Conservation (phyloP, 1,140 invertebrate species). For the Pogonomyrmex californicus region DNA sequence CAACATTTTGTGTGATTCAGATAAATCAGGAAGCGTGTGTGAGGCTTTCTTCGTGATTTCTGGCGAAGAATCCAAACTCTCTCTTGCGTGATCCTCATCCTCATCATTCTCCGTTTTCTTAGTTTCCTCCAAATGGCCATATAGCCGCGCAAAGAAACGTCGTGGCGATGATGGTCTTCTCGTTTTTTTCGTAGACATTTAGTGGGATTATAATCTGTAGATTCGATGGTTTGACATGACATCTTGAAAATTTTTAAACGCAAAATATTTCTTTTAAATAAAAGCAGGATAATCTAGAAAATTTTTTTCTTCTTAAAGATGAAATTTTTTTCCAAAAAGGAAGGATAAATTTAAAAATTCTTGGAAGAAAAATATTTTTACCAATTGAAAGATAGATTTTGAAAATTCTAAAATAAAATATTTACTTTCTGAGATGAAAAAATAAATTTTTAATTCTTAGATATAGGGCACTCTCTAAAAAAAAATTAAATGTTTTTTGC, state of each 20-base stretch:
- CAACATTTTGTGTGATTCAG: constrained; percentile 33
- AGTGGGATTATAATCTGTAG: neutral
- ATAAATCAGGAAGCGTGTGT: constrained; percentile 17
- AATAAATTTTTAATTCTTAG: neutral
- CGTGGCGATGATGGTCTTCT: constrained; percentile 89
- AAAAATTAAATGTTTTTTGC: neutral
- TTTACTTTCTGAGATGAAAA: neutral
- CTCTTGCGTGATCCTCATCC: constrained; percentile 55
- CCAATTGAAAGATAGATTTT: neutral
- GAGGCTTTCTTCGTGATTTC: constrained; percentile 30
- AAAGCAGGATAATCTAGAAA: neutral
- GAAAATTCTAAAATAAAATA: neutral
- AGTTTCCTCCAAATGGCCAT: constrained; percentile 88
- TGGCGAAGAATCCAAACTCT: constrained; percentile 47
- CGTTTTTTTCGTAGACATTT: constrained; percentile 79
- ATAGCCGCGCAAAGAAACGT: constrained; percentile 90
- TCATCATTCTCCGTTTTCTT: constrained; percentile 72
- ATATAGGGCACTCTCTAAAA: neutral
- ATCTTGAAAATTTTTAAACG: neutral
- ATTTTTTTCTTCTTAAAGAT: neutral
- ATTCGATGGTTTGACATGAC: neutral
- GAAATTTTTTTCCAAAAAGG: neutral
- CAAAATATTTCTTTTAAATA: neutral
- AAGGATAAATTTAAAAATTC: neutral
- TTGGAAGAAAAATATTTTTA: neutral